Evolutionary conservation across 2,113 vertebrate genomes (phyloP).

Genomic region (Perca flavescens): DNA sequence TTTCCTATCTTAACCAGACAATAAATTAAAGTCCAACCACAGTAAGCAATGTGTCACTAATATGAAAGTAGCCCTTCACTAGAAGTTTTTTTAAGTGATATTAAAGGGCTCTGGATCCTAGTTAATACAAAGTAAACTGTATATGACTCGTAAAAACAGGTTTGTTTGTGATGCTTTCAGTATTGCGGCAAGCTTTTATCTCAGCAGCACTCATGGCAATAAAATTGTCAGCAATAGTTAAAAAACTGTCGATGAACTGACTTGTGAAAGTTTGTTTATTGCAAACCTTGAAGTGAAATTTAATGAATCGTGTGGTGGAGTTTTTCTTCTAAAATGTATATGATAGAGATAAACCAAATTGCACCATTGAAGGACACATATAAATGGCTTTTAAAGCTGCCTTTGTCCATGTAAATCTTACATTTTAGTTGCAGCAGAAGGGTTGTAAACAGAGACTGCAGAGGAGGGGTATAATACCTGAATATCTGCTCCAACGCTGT

Average conservation of each 20-base stretch:
- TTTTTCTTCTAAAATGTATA: slow-evolving; percentile 48
- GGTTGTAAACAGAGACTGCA: slow-evolving; percentile 44
- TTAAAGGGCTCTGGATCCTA: slow-evolving; percentile 34
- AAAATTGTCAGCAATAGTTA: slow-evolving; percentile 61
- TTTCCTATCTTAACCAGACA: slow-evolving; percentile 28
- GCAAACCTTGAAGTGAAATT: slow-evolving; percentile 51
- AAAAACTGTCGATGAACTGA: slow-evolving; percentile 55
- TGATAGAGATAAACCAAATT: slow-evolving; percentile 52
- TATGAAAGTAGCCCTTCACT: slow-evolving; percentile 33
- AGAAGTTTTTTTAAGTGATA: slow-evolving; percentile 46
- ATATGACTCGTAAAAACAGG: slow-evolving; percentile 50
- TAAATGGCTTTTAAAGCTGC: slow-evolving; percentile 47
- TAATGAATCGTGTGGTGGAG: slow-evolving; percentile 31
- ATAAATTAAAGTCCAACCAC: slow-evolving; percentile 34
- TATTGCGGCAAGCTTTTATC: slow-evolving; percentile 41
- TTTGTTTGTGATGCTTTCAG: slow-evolving; percentile 53
- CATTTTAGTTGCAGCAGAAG: slow-evolving; percentile 27
- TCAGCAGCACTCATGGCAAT: slow-evolving; percentile 33
- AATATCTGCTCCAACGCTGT: neutral
- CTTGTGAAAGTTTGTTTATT: slow-evolving; percentile 64
- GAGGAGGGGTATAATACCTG: neutral
- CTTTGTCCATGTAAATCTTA: slow-evolving; percentile 52
- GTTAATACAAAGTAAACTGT: slow-evolving; percentile 51
- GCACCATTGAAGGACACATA: slow-evolving; percentile 40
- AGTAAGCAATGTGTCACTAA: slow-evolving; percentile 30